Base-by-base conservation (phyloP, 92 coral and sea anemone genomes). In the Actinernus sp. region DNA sequence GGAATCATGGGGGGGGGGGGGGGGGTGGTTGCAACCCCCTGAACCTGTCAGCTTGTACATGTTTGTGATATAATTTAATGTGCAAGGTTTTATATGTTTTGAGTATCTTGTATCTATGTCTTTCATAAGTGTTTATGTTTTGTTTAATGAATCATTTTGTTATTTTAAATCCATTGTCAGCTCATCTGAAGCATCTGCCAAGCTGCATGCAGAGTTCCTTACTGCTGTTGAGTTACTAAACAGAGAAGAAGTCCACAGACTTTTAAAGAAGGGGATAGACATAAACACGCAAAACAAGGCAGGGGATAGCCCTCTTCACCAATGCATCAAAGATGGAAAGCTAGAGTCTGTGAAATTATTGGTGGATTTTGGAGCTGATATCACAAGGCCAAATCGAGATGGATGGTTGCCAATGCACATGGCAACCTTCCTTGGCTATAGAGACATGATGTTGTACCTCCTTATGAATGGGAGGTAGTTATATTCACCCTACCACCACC, bases 341-440 rank as follows among this genome's bases (percentile, higher is more conserved):
- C 31, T 68, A 53, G 89, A 81, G n/a, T 77, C 92, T 18, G 88
- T 68, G 5, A 87, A 81, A 65, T 79, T 87, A 14, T 49, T 82
- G 68, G 88, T 87, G 39, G 92, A 87, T 31, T 56, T 82, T 33
- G 92, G 92, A 12, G 92, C 92, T 24, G 92, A 87, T 69, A 49
- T 83, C 26, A 55, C 31, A 34, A 53, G 78, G 63, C 51, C 88
- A 17, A 87, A 87, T 37, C 49, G 88, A 48, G 89, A 87, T 49
- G 92, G 92, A 6, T 87, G 92, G 92, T 76, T 82, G 25, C 89
- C 92, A n/a, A 86, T 77, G 48, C 92, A 87, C 65, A 59, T 87
- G 25, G 92, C 92, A 16, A 53, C 92, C 1, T 81, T 65, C 32
- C 61, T 82, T 16, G 92, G 92, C 10, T 81, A 81, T 29, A 81